Evolutionary conservation across 2,888 invertebrate species (phyloP).

Genomic region (Idaea aversata): DNA sequence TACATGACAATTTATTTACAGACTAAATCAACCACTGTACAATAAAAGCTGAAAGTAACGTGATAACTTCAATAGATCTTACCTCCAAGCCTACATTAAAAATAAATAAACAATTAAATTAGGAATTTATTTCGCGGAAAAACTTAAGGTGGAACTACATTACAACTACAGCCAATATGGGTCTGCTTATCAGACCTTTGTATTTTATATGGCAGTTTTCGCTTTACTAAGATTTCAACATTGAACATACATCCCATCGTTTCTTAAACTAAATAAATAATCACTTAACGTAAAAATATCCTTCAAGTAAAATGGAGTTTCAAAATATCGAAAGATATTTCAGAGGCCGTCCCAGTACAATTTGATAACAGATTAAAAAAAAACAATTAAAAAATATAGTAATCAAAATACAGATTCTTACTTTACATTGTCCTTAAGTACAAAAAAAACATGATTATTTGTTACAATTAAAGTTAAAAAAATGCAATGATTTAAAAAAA

Average conservation of each 20-base stretch:
- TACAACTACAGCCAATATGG: background rate
- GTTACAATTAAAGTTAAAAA: conserved; percentile 2
- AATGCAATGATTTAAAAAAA: background rate
- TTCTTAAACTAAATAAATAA: conserved; percentile 60
- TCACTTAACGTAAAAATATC: conserved; percentile 37
- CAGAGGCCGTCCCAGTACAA: conserved; percentile 31
- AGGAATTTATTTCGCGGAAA: background rate
- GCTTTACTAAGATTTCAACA: conserved; percentile 4
- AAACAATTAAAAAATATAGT: conserved; percentile 20
- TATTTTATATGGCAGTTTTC: background rate
- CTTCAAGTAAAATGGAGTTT: conserved; percentile 37
- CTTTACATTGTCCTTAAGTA: too few relatives aligned
- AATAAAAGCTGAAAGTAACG: background rate
- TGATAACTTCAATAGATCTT: conserved; percentile 12
- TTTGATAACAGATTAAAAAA: conserved; percentile 40
- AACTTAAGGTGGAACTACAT: background rate
- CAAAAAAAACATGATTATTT: conserved; percentile 11
- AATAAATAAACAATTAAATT: background rate
- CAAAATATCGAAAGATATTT: conserved; percentile 31
- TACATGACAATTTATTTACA: conserved; percentile 29
- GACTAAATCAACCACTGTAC: conserved; percentile 10
- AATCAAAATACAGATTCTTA: conserved; percentile 7
- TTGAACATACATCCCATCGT: conserved; percentile 40
- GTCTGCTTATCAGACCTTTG: background rate
- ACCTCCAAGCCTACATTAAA: background rate